A percentile compares a stretch with the other conserved stretches of the same genome.
phyloP scores from a whole-genome alignment of 2,888 invertebrate genomes.

The Anagyrus pseudococci region DNA sequence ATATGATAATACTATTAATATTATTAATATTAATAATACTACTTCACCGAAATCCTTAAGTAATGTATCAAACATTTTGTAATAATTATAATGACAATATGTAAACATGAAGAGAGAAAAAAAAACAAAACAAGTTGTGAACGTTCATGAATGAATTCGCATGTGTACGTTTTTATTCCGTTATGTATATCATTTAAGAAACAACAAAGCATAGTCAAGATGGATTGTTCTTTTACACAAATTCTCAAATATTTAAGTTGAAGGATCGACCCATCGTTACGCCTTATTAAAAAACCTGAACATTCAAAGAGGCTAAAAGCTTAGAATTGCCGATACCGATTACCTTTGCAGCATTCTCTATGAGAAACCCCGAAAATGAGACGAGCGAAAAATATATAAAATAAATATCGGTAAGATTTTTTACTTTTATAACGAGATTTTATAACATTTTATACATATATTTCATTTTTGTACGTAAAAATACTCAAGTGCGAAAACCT shows the following conservation, averaged over 20 bases:
- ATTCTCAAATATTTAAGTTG: constrained; percentile 47
- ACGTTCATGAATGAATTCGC: constrained; percentile 33
- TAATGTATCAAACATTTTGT: constrained; percentile 47
- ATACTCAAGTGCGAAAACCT: no score
- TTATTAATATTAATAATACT: constrained; percentile 25
- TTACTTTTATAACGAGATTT: constrained; percentile 26
- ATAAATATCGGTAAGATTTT: constrained; percentile 1
- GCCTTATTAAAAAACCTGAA: constrained; percentile 38
- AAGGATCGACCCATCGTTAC: constrained; percentile 52
- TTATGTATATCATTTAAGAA: constrained; percentile 46
- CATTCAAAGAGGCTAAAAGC: constrained; percentile 27
- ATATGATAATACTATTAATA: constrained; percentile 19
- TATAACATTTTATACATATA: constrained; percentile 24
- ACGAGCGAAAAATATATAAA: not conserved
- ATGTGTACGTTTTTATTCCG: constrained; percentile 48
- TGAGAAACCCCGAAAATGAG: no score
- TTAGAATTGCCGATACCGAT: not conserved
- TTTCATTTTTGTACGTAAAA: not conserved
- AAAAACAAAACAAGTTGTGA: constrained; percentile 31
- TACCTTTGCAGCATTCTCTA: constrained; percentile 18
- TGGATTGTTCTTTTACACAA: constrained; percentile 52
- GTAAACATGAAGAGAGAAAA: constrained; percentile 21
- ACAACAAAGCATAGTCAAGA: constrained; percentile 46
- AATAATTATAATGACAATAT: constrained; percentile 43
- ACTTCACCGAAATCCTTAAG: constrained; percentile 32